Percentiles rank a stretch among this genome's conserved stretches.
Conservation (phyloP, 2,888 invertebrate genomes). For the Eristalinus sepulchralis region DNA sequence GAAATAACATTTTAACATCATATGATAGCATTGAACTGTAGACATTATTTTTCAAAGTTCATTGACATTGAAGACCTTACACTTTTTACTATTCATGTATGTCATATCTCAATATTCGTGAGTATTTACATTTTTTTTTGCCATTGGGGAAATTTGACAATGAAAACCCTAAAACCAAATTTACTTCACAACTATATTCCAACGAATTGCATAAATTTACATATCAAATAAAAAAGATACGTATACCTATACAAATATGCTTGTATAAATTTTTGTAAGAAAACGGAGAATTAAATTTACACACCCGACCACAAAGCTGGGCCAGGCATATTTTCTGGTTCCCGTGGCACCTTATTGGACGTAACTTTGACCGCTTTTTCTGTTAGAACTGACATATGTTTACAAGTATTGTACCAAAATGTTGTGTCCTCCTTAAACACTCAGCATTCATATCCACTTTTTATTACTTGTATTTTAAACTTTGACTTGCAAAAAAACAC, state of each 20-base stretch:
- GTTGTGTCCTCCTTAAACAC: not conserved
- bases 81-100: slow-evolving; percentile 33
- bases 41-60: slow-evolving; percentile 39
- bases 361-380: slow-evolving; percentile 74
- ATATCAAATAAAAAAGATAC: not conserved
- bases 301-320: slow-evolving; percentile 81
- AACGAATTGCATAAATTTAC: slow-evolving; percentile 17
- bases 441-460: slow-evolving; percentile 3
- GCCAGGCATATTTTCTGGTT: slow-evolving; percentile 80
- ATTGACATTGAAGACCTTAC: slow-evolving; percentile 59
- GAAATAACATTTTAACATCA: not conserved
- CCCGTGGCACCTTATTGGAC: slow-evolving; percentile 74
- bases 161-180: slow-evolving; percentile 12
- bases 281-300: slow-evolving; percentile 74
- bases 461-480: not conserved
- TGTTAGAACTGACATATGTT: slow-evolving; percentile 47
- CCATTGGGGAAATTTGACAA: slow-evolving; percentile 41
- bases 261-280: too few species aligned
- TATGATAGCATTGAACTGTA: not conserved
- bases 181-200: not conserved
- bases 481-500: not conserved
- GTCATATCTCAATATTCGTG: not conserved
- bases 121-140: not conserved
- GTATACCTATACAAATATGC: not conserved
- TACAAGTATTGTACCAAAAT: not conserved